Evolutionary conservation across 2,113 vertebrate species (phyloP).

Genomic region (Leucoraja erinaceus): DNA sequence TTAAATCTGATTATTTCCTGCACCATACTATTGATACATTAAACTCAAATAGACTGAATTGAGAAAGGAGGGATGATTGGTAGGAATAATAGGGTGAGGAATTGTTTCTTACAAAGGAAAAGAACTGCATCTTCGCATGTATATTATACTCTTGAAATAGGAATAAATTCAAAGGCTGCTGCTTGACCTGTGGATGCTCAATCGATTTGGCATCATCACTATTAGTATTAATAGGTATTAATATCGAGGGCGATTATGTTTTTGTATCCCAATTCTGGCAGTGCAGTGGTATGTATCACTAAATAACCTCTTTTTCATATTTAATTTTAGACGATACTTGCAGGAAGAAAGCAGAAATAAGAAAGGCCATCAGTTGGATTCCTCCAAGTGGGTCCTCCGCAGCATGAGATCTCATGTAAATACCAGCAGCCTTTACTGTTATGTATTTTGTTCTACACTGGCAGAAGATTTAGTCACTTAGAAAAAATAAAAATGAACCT

Average conservation of each 20-base stretch:
- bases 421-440: neutral
- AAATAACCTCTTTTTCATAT: slow-evolving; percentile 39
- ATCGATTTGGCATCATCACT: neutral
- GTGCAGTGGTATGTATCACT: neutral
- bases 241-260: neutral
- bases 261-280: neutral
- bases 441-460: neutral
- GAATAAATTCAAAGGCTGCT: neutral
- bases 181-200: neutral
- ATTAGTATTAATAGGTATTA: neutral
- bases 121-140: neutral
- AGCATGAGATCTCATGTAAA: slow-evolving; percentile 66
- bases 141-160: neutral
- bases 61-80: too few species aligned
- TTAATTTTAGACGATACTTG: slow-evolving; percentile 67
- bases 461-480: neutral
- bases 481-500: neutral
- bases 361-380: slow-evolving; percentile 70
- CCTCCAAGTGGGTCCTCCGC: slow-evolving; percentile 68
- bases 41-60: too few species aligned
- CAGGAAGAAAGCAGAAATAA: slow-evolving; percentile 77
- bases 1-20: too few species aligned
- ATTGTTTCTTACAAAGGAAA: neutral
- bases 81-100: neutral
- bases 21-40: too few species aligned